Conservation (phyloP, 2,797 vertebrate genomes). For the Cyprinodon diabolis region DNA sequence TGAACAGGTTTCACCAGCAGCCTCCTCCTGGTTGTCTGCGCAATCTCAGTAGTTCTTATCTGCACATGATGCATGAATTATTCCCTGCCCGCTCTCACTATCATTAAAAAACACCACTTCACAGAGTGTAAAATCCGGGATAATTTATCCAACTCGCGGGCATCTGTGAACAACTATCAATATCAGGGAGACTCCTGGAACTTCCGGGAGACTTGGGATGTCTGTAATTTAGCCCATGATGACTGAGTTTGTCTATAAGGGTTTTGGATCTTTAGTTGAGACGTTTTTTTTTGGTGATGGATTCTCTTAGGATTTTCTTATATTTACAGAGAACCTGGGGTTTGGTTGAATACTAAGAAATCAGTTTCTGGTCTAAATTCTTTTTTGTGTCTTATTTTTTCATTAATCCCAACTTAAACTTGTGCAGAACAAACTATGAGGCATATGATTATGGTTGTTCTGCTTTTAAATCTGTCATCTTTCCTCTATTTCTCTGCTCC, state of each 20-base stretch:
- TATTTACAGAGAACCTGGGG: neutral
- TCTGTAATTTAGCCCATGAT: neutral
- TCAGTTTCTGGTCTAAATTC: neutral
- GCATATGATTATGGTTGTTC: neutral
- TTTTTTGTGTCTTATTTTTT: constrained; percentile 13
- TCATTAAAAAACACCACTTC: too few species aligned
- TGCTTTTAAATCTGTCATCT: neutral
- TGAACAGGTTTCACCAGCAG: too few species aligned
- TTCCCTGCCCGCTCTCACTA: too few species aligned
- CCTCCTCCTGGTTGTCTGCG: too few species aligned
- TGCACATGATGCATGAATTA: too few species aligned
- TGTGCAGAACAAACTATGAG: neutral
- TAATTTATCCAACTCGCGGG: too few species aligned
- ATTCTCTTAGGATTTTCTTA: neutral
- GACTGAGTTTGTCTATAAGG: neutral
- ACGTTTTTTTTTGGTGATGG: constrained; percentile 27
- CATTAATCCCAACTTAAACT: neutral
- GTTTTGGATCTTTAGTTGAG: neutral
- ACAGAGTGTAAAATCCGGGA: too few species aligned
- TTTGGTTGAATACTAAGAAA: constrained; percentile 40
- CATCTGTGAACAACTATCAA: too few species aligned
- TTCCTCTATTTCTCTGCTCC: neutral
- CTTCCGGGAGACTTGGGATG: too few species aligned
- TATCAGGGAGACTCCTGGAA: too few species aligned
- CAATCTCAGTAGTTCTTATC: too few species aligned